Evolutionary conservation across 2,888 invertebrate species (phyloP).

Genomic region (Agapostemon virescens): DNA sequence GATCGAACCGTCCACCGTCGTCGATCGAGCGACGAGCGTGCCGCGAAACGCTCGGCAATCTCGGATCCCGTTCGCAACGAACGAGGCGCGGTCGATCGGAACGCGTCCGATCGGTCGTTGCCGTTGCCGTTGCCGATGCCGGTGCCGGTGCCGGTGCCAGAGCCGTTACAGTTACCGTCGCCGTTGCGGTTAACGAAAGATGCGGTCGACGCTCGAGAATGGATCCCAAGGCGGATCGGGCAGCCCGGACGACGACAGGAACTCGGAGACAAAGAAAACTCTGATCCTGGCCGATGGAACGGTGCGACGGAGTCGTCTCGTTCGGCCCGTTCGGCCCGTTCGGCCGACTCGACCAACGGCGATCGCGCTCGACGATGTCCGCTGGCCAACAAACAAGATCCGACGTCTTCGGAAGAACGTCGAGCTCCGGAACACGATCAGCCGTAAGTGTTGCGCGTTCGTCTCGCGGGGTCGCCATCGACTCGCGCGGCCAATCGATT

Average conservation of each 20-base stretch:
- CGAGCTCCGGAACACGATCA: slow-evolving; percentile 68
- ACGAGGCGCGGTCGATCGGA: background rate
- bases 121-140: background rate
- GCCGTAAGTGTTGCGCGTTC: slow-evolving; percentile 68
- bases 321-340: slow-evolving; percentile 49
- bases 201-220: slow-evolving; percentile 79
- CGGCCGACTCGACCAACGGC: slow-evolving; percentile 23
- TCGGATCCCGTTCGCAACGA: background rate
- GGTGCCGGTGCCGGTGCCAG: no score
- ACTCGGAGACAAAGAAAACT: slow-evolving; percentile 63
- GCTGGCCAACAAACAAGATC: slow-evolving; percentile 21
- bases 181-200: background rate
- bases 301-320: slow-evolving; percentile 54
- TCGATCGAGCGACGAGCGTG: background rate
- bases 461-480: no score
- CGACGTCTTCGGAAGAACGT: slow-evolving; percentile 47
- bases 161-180: no score
- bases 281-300: slow-evolving; percentile 65
- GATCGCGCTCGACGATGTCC: background rate
- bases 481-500: background rate
- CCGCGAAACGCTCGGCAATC: background rate
- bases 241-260: slow-evolving; percentile 15
- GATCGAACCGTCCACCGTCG: background rate
- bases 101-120: background rate
- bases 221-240: slow-evolving; percentile 82